Conservation (phyloP, 1,140 invertebrate species). For the Drosophila kohkoa region DNA sequence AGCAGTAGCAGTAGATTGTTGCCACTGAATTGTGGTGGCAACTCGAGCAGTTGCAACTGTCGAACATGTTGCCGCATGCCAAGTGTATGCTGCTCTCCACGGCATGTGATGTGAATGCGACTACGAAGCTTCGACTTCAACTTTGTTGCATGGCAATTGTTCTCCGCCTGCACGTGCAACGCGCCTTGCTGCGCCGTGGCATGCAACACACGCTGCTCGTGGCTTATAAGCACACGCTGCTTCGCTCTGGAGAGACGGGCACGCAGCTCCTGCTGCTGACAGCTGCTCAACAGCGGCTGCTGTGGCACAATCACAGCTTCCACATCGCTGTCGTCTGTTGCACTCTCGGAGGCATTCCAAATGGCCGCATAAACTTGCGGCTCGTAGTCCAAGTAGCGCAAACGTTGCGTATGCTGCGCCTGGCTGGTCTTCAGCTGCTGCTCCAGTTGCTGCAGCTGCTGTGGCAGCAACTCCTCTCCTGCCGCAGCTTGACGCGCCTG, state of each 20-base stretch:
- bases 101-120: slow-evolving; percentile 58
- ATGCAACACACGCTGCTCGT: slow-evolving; percentile 20
- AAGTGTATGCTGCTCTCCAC: slow-evolving; percentile 44
- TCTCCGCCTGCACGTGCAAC: slow-evolving; percentile 53
- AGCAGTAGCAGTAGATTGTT: slow-evolving; percentile 43
- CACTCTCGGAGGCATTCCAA: slow-evolving; percentile 24
- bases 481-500: neutral
- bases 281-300: slow-evolving; percentile 15
- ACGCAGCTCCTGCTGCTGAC: slow-evolving; percentile 38
- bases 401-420: slow-evolving; percentile 9
- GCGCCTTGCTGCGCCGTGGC: neutral
- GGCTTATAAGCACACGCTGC: slow-evolving; percentile 45
- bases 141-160: slow-evolving; percentile 47
- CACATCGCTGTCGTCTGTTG: slow-evolving; percentile 11
- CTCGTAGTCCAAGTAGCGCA: slow-evolving; percentile 70
- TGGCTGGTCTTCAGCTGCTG: neutral
- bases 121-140: slow-evolving; percentile 43
- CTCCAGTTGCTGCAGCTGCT: slow-evolving; percentile 21
- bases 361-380: neutral
- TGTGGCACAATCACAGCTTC: neutral
- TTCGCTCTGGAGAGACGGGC: slow-evolving; percentile 23
- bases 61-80: slow-evolving; percentile 64
- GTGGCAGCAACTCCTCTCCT: neutral
- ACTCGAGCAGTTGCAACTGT: slow-evolving; percentile 31
- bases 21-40: neutral